Evolutionary conservation across 2,797 vertebrate species (phyloP).

Genomic region (Myotis daubentonii): DNA sequence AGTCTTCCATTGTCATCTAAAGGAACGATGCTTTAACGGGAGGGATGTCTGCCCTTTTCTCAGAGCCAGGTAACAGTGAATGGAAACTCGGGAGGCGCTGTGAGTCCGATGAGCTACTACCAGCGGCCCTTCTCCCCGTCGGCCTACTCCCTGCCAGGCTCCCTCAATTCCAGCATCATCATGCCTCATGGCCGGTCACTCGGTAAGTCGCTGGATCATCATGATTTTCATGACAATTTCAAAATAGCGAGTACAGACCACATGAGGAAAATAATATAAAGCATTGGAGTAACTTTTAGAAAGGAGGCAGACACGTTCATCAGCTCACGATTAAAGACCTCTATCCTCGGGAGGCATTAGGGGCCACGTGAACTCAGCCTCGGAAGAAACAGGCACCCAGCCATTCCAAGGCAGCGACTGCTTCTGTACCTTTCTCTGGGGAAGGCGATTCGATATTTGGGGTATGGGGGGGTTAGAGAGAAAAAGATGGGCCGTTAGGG

Average conservation of each 20-base stretch:
- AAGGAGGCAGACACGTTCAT: background rate
- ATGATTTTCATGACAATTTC: background rate
- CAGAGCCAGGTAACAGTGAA: slow-evolving; percentile 96
- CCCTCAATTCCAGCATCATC: slow-evolving; percentile 89
- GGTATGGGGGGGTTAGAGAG: background rate
- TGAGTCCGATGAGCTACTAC: slow-evolving; percentile 89
- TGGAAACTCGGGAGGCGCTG: slow-evolving; percentile 88
- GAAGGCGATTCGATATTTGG: background rate
- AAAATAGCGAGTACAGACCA: background rate
- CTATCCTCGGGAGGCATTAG: background rate
- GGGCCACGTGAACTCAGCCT: background rate
- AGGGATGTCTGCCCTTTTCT: slow-evolving; percentile 79
- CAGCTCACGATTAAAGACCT: background rate
- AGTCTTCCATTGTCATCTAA: slow-evolving; percentile 42
- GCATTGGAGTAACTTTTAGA: background rate
- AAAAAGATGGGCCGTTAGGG: background rate
- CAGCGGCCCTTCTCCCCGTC: slow-evolving; percentile 95
- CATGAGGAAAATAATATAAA: background rate
- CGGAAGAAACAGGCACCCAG: background rate
- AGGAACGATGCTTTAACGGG: slow-evolving; percentile 57
- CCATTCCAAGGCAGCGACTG: background rate
- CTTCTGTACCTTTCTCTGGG: background rate
- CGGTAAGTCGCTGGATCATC: slow-evolving; percentile 87
- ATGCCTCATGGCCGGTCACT: slow-evolving; percentile 91
- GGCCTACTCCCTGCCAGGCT: slow-evolving; percentile 91